Evolutionary conservation across 2,113 vertebrate species (phyloP).

Genomic region (Hypocryptadius cinnamomeus): DNA sequence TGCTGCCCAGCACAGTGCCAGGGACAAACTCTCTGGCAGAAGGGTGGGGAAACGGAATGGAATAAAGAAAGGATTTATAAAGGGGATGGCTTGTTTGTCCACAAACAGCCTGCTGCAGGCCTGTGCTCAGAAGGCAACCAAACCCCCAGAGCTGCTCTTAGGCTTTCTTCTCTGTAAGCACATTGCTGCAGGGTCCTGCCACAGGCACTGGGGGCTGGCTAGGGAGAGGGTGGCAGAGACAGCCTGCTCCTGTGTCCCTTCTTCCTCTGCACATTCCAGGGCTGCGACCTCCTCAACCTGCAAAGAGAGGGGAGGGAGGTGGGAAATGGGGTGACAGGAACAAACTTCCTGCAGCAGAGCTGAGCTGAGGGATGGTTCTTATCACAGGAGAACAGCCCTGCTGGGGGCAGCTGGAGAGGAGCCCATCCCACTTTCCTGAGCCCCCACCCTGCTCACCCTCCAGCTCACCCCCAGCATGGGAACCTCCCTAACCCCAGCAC

Average conservation of each 20-base stretch:
- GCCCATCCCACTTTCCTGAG: background rate
- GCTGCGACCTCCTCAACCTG: background rate
- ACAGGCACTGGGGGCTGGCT: fast-evolving
- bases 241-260: background rate
- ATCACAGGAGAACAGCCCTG: background rate
- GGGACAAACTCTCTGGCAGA: background rate
- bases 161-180: background rate
- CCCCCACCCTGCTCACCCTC: background rate
- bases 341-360: background rate
- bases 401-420: background rate
- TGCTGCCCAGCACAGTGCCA: background rate
- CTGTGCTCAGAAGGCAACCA: background rate
- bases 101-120: background rate
- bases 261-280: background rate
- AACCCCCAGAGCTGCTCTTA: background rate
- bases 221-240: background rate
- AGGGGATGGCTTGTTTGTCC: background rate
- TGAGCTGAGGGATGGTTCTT: background rate
- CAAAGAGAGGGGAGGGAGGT: background rate
- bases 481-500: background rate
- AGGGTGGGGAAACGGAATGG: background rate
- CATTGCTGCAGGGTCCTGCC: background rate
- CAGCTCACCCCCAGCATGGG: background rate
- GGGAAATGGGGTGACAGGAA: conserved; percentile 1
- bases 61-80: background rate